Evolutionary conservation across 2,797 vertebrate species (phyloP).

Genomic region (Loris lydekkerianus): DNA sequence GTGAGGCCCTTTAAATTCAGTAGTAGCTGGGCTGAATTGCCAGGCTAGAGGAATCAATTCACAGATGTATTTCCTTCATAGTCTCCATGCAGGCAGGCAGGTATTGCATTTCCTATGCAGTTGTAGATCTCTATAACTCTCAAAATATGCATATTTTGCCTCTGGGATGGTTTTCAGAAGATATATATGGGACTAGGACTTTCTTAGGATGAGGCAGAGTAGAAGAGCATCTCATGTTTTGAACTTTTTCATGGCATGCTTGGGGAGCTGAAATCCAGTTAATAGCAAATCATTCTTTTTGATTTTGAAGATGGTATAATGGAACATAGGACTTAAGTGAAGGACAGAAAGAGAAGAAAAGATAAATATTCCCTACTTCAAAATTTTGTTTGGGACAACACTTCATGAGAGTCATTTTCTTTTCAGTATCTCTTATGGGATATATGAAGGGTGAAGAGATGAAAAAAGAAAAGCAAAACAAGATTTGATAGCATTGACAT

Average conservation of each 20-base stretch:
- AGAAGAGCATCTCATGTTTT: not conserved
- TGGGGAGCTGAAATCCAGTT: slow-evolving; percentile 32
- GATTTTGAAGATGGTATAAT: slow-evolving; percentile 2
- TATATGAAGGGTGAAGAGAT: slow-evolving; percentile 18
- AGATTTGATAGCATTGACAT: not conserved
- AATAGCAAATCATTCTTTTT: slow-evolving; percentile 16
- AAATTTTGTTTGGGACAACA: slow-evolving; percentile 30
- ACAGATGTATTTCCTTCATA: slow-evolving; percentile 35
- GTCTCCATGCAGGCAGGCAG: not conserved
- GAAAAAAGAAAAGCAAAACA: slow-evolving; percentile 54
- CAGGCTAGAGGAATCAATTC: not conserved
- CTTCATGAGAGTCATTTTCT: slow-evolving; percentile 25
- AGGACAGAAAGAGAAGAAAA: slow-evolving; percentile 20
- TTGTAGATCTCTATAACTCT: not conserved
- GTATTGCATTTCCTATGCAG: not conserved
- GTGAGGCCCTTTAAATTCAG: not conserved
- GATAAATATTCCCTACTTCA: not conserved
- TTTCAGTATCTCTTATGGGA: slow-evolving; percentile 46
- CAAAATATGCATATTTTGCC: not conserved
- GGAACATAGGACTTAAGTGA: not conserved
- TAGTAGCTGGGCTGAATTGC: not conserved
- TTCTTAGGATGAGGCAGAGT: slow-evolving; percentile 45
- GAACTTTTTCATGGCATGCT: slow-evolving; percentile 14
- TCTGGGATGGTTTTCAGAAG: slow-evolving; percentile 36
- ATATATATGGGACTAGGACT: not conserved